Base-by-base conservation (phyloP, 2,797 vertebrate genomes). In the Eremophila alpestris region DNA sequence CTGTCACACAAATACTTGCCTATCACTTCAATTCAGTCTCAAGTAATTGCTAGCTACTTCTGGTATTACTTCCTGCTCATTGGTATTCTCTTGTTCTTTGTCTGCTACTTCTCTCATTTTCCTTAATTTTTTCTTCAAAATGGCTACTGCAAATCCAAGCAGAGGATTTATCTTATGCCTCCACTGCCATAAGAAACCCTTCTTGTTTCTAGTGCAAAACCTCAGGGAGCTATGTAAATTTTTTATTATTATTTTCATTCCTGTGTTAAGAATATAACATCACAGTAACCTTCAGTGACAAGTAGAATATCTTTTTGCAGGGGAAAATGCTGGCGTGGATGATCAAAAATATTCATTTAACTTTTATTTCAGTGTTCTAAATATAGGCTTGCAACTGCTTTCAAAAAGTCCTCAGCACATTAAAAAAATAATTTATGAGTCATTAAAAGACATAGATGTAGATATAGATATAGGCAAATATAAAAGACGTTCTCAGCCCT, bases 31-130 rank as follows among this genome's bases (percentile, higher is more conserved):
- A 4, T 45, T 86, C 52, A 76, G 27, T 34, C 38, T 79, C 46
- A 54, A 63, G 26, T 62, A 73, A 76, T 62, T 17, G 32, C 38
- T 65, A 48, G n/a, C 6, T 62, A 27, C 6, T 59, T 65, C 59
- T 74, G 19, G 29, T 7, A 40, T 63, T 10, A 2, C 13, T 85
- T 86, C 16, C 40, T 0, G 0, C 8, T 83, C 14, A 22, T 0
- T 70, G 27, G 43, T 91, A 60, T 21, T 56, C n/a, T 13, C 21
- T 45, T 68, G 8, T 12, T 84, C 38, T 84, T 64, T 51, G 16
- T 45, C 43, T 51, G 26, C 22, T 73, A 41, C 5, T 64, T 54
- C 34, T 80, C 17, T 52, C 9, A 34, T 38, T 81, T 83, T 81
- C 22, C 23, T 71, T 62, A 34, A 27, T 13, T 16, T 20, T 62